Evolutionary conservation across 2,113 vertebrate species (phyloP).

Genomic region (Ranitomeya variabilis): DNA sequence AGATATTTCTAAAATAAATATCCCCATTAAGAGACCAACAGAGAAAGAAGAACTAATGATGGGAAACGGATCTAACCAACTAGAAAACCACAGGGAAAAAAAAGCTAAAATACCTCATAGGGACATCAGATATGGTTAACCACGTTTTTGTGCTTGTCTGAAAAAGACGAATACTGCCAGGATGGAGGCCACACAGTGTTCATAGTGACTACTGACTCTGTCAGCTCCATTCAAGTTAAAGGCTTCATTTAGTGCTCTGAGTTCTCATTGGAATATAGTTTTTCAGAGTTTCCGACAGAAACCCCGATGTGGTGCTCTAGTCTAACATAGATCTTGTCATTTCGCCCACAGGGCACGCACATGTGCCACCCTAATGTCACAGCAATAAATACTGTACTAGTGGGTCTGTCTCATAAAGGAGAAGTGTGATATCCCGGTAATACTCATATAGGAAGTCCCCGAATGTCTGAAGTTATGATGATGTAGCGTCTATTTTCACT

Average conservation of each 20-base stretch:
- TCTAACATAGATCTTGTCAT: background rate
- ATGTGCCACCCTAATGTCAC: background rate
- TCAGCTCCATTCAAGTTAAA: too few species aligned
- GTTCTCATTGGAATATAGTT: too few species aligned
- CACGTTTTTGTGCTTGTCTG: too few species aligned
- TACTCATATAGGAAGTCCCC: background rate
- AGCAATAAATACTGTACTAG: background rate
- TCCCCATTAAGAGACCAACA: background rate
- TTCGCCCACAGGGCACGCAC: too few species aligned
- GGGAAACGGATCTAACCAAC: background rate
- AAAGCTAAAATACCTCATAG: background rate
- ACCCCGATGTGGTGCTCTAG: too few species aligned
- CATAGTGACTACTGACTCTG: too few species aligned
- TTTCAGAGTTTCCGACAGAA: too few species aligned
- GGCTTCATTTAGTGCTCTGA: too few species aligned
- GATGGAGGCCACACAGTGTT: too few species aligned
- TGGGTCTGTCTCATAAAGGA: background rate
- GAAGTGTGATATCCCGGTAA: background rate
- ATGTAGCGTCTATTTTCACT: constrained; percentile 12
- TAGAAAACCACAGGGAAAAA: background rate
- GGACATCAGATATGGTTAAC: too few species aligned
- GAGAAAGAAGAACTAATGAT: background rate
- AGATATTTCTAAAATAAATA: background rate
- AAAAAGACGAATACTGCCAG: too few species aligned
- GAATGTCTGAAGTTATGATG: background rate